Base-by-base conservation (phyloP, 2,797 vertebrate species). In the Jordanella pulchra region DNA sequence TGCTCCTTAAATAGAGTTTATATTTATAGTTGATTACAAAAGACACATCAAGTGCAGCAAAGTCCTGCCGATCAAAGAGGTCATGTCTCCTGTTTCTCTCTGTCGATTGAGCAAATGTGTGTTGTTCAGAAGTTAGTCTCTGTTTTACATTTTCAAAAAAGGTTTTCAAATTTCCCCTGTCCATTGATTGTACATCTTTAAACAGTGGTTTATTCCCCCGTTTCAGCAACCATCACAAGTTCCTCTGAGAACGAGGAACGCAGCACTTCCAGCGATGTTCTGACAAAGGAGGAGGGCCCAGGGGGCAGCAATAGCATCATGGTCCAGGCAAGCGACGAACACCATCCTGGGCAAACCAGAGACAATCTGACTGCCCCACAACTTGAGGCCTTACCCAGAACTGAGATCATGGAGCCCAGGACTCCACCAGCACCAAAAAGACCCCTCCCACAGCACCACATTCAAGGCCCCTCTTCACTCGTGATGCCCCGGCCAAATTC, bases 241-340 rank as follows among this genome's bases (percentile, higher is more conserved):
- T 99, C 98, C 30, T 99, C 97, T 79, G 98, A 99, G 93, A 99
- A 99, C 55, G 98, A 98, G 87, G 98, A 99, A 82, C 97, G 97
- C 69, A 96, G 97, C 78, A 93, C 94, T 77, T 97, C 96, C 83
- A 97, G 96, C 86, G 92, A 98, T 88, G 95, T 97, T 75, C 96
- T 95, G 95, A 95, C 87, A 68, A 97, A 95, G 89, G 97, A 99
- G 55, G 94, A 96, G 64, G 91, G 93, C 81, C 87, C 93, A 17
- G 93, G 94, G 78, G 89, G 91, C 73, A 86, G 92, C 27, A 93
- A 93, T 44, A 90, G 92, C 39, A 82, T 93, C 30, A 92, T 91
- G 76, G 92, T 90, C 14, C 92, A 92, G 50, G 87, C 92, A 77
- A 93, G 90, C 63, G 87, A 91, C 73, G 94, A 95, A 84, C 91